Evolutionary conservation across 1,140 invertebrate genomes (phyloP), one percentile per base, ranked within the genome.

Genomic region (Pseudomyrmex pallidus): DNA sequence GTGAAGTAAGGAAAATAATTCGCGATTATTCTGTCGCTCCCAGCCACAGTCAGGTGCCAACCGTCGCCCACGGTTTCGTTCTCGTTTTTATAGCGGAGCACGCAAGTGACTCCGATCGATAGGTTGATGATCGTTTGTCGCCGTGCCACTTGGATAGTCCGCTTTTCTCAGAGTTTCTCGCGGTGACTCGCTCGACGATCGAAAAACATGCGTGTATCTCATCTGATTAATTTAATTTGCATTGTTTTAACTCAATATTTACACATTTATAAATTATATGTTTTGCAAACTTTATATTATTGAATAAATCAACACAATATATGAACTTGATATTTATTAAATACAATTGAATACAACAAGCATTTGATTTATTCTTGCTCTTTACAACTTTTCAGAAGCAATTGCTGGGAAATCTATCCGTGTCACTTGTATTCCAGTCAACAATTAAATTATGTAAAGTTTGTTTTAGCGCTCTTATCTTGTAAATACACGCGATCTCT

Each of bases 41-140:
- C 82, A 80, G 74, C 84, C 74, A 77, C 74, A 84, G 70, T 73
- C 83, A 85, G 73, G 86, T 88, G 86, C 86, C 87, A 87, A 88
- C 57, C 66, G 59, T 68, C 66, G 54, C 64, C 44, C 68, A 80
- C 76, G 66, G 57, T 87, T 87, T 77, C 63, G 70, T 76, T 82
- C 85, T 56, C 68, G 35, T 52, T 13, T 52, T 13, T 59, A 17
- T 52, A 72, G 44, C 66, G 74, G 73, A 82, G 57, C 61, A 61
- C 67, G 74, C 20, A 46, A 59, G 46, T 68, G 54, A 66, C 67
- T 87, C 56, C 22, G 61, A 74, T 86, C 68, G 70, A 72, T 66
- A 59, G 70, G 20, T 72, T 52, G 64, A 84, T 76, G 70, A 84
- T 76, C 85, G 54, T 64, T 80, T 63, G 78, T 54, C 78, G 50